phyloP scores from a whole-genome alignment of 2,113 vertebrate species.

The Bos indicus region DNA sequence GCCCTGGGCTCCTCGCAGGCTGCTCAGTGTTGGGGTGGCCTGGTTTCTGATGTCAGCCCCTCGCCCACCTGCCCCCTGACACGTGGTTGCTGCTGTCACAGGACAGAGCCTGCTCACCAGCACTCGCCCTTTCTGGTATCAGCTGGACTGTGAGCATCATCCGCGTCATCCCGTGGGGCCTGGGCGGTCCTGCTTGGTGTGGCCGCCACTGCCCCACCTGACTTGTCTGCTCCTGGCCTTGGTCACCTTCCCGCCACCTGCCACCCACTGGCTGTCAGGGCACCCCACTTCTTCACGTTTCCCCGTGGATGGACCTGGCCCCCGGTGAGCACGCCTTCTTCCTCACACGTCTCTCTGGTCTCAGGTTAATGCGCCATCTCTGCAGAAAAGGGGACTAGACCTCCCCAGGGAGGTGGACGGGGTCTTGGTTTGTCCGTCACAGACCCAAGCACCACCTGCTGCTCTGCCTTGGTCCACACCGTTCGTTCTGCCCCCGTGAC shows the following conservation, averaged over 20 bases:
- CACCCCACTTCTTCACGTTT: background rate
- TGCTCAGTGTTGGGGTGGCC: background rate
- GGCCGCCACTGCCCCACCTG: background rate
- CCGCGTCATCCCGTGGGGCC: rapidly evolving
- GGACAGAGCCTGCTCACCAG: background rate
- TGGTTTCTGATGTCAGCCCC: background rate
- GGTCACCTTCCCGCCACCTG: background rate
- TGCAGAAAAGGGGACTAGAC: background rate
- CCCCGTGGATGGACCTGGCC: rapidly evolving
- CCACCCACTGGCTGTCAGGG: rapidly evolving
- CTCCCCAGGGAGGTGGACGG: background rate
- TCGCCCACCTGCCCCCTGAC: background rate
- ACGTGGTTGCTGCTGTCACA: background rate
- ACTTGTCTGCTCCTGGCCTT: background rate
- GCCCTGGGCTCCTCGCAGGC: background rate
- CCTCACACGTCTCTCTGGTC: rapidly evolving
- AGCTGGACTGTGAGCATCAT: background rate
- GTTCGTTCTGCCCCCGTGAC: rapidly evolving
- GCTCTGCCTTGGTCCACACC: background rate
- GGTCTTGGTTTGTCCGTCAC: background rate
- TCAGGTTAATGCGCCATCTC: too few relatives aligned
- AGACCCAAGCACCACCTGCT: too few relatives aligned
- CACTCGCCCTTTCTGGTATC: too few relatives aligned
- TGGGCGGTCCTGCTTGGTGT: background rate
- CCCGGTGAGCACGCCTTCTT: rapidly evolving